phyloP scores from a whole-genome alignment of 2,888 invertebrate genomes.

The Empis stercorea region DNA sequence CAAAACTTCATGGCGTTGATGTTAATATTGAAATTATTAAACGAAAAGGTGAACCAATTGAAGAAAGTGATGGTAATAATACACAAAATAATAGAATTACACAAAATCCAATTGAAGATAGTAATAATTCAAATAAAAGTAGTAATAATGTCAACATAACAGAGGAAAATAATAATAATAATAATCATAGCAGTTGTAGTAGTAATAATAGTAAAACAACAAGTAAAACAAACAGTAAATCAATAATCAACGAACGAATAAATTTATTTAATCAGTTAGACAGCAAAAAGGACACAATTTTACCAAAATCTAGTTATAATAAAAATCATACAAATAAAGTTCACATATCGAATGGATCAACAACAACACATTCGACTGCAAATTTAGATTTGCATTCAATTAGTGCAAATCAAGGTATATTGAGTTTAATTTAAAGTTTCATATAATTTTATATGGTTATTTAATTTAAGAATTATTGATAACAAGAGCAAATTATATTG shows the following conservation, averaged over 20 bases:
- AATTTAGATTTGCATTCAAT: constrained; percentile 8
- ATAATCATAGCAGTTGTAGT: neutral
- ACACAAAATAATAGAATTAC: constrained; percentile 12
- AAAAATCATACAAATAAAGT: neutral
- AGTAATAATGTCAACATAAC: constrained; percentile 2
- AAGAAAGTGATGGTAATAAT: constrained; percentile 14
- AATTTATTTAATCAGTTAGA: neutral
- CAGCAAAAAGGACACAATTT: neutral
- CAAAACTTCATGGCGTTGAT: constrained; percentile 82
- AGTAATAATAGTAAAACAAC: constrained; percentile 2
- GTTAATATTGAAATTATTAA: constrained; percentile 84
- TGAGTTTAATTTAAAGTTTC: neutral
- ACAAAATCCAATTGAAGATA: constrained; percentile 16
- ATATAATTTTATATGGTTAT: too few species aligned
- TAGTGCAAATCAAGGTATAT: constrained; percentile 17
- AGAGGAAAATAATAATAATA: constrained; percentile 8
- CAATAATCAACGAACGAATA: neutral
- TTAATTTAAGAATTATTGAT: too few species aligned
- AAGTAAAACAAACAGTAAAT: constrained; percentile 4
- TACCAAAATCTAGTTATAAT: neutral
- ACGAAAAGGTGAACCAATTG: constrained; percentile 58
- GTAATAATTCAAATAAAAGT: neutral
- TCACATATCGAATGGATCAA: constrained; percentile 6
- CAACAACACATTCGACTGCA: constrained; percentile 3
- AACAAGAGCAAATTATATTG: too few species aligned